Evolutionary conservation across 2,888 invertebrate species (phyloP), one percentile per base, ranked within the genome.

Genomic region (Boloria euphrosyne): DNA sequence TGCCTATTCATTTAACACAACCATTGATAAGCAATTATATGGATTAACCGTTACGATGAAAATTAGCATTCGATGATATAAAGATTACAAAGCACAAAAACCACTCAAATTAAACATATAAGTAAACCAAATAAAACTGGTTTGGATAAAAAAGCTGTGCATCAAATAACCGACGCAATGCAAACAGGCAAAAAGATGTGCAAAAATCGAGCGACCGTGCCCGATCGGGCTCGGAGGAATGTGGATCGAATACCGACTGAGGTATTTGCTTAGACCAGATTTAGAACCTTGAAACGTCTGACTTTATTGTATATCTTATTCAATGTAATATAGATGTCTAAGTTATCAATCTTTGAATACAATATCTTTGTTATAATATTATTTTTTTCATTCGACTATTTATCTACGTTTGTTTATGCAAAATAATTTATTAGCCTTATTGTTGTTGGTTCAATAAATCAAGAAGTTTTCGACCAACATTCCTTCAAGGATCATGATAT

Each of bases 131-230:
- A 79, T 77, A 71, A 74, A 79, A 76, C 77, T 76, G 80, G 80
- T 82, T 69, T 74, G 54, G 55, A 71, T 79, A 74, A 78, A 78
- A 77, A 84, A 86, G 85, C 82, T 81, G 84, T 84, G 85, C 84
- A 81, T 82, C 80, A 83, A 84, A 83, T 73, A 75, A 79, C 79
- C 78, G 80, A 78, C 77, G 76, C 73, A 71, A 73, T 84, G 83
- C 83, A 82, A 80, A 81, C 85, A 85, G 84, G 89, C 90, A 89
- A 87, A 80, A 86, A 85, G 82, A 78, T 80, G 89, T 88, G 90
- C 89, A 89, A 87, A 87, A 88, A 80, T 83, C 78, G 67, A 69
- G 61, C 79, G 81, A 77, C 77, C 78, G 84, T 82, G 84, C 82
- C 80, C 77, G 79, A 81, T 79, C 77, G 78, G 79, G 76, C 77